Conservation (phyloP, 1,140 invertebrate genomes). For the Tribolium madens region DNA sequence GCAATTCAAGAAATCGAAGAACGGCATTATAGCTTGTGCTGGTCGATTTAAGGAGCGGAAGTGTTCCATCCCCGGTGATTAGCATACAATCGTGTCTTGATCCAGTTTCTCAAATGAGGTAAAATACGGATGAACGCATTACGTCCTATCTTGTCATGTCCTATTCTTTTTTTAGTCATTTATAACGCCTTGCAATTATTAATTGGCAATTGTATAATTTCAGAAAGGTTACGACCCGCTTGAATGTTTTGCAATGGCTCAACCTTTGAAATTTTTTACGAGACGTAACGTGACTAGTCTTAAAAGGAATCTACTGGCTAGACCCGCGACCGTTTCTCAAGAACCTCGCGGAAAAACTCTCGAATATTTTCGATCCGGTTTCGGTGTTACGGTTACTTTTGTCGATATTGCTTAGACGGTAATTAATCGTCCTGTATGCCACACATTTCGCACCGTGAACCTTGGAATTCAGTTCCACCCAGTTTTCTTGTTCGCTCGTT, state of each 20-base stretch:
- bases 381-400: neutral
- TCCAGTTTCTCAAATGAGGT: conserved; percentile 39
- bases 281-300: neutral
- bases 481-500: conserved; percentile 17
- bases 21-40: neutral
- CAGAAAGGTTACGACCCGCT: conserved; percentile 11
- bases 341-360: too few relatives aligned
- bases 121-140: conserved; percentile 26
- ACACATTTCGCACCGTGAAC: conserved; percentile 21
- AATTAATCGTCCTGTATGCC: conserved; percentile 20
- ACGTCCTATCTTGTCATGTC: conserved; percentile 16
- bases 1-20: neutral
- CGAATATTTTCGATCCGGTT: neutral
- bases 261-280: conserved; percentile 30
- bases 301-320: neutral
- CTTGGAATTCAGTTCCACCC: conserved; percentile 30
- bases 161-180: conserved; percentile 20
- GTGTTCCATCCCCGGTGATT: conserved; percentile 37
- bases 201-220: conserved; percentile 32
- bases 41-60: conserved; percentile 30
- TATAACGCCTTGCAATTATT: neutral
- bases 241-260: conserved; percentile 3
- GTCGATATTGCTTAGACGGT: neutral
- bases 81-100: conserved; percentile 46
- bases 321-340: too few relatives aligned